Evolutionary conservation across 2,888 invertebrate species (phyloP).

Genomic region (Bedellia somnulentella): DNA sequence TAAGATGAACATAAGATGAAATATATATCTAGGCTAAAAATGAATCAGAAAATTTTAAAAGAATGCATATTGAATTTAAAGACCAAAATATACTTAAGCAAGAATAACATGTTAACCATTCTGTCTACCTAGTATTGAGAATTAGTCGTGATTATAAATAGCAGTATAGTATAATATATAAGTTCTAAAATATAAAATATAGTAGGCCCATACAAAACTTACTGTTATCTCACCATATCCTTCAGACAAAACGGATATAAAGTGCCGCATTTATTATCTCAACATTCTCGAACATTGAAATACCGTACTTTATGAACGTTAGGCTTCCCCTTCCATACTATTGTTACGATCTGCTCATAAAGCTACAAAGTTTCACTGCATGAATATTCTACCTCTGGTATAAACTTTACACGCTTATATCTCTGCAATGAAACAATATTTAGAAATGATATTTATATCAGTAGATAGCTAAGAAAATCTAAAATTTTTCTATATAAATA

Average conservation of each 20-base stretch:
- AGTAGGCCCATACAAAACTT: slow-evolving; percentile 57
- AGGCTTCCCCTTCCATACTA: slow-evolving; percentile 57
- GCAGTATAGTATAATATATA: too few relatives aligned
- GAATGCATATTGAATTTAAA: too few relatives aligned
- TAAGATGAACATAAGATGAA: too few relatives aligned
- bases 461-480: slow-evolving; percentile 27
- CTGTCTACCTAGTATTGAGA: too few relatives aligned
- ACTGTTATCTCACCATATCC: slow-evolving; percentile 64
- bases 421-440: slow-evolving; percentile 11
- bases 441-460: slow-evolving; percentile 14
- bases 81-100: too few relatives aligned
- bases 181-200: too few relatives aligned
- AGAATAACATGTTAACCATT: too few relatives aligned
- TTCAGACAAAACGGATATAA: slow-evolving; percentile 56
- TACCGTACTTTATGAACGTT: slow-evolving; percentile 43
- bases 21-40: too few relatives aligned
- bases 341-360: slow-evolving; percentile 56
- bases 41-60: too few relatives aligned
- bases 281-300: slow-evolving; percentile 27
- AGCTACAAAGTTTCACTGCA: slow-evolving; percentile 31
- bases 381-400: slow-evolving; percentile 50
- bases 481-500: slow-evolving; percentile 33
- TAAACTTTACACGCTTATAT: slow-evolving; percentile 25
- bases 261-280: slow-evolving; percentile 45
- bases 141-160: too few relatives aligned